These are phyloP conservation scores for Miniopterus natalensis DNA, from an alignment of 2,113 vertebrate species.

Conservation along the genomic window DNA sequence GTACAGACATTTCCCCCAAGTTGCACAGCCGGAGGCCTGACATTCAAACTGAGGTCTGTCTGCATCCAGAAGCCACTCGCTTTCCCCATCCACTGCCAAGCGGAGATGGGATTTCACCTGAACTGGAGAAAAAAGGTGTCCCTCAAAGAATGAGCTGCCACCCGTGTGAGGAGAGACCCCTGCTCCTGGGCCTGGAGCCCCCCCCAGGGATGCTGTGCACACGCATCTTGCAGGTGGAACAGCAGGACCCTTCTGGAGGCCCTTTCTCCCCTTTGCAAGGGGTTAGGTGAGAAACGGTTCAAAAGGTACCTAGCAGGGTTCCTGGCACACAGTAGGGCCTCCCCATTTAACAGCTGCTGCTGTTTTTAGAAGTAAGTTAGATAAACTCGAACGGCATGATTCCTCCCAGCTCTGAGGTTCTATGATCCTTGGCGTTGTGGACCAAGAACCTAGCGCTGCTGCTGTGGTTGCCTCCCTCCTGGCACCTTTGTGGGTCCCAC, in stretches of 20 bases:
- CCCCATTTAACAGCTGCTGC: rapidly evolving
- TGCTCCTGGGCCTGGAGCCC: rapidly evolving
- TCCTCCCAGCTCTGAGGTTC: neutral
- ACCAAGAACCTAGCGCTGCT: rapidly evolving
- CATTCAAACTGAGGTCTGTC: neutral
- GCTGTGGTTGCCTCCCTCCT: rapidly evolving
- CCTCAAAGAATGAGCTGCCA: rapidly evolving
- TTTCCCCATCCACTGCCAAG: neutral
- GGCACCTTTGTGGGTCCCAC: rapidly evolving
- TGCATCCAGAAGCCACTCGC: neutral
- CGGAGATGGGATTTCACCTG: rapidly evolving
- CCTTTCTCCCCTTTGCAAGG: neutral
- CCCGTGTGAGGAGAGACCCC: rapidly evolving
- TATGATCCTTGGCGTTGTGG: neutral
- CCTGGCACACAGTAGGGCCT: neutral
- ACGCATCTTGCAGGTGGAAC: rapidly evolving
- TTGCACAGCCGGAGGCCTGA: neutral
- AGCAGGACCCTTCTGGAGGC: neutral
- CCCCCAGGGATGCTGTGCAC: rapidly evolving
- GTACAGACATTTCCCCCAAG: neutral
- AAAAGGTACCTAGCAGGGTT: neutral
- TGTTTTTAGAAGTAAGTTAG: neutral
- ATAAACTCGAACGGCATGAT: rapidly evolving
- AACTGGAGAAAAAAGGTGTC: neutral
- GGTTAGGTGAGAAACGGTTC: neutral